Evolutionary conservation across 1,140 invertebrate species (phyloP).

Genomic region (Bombus vancouverensis): DNA sequence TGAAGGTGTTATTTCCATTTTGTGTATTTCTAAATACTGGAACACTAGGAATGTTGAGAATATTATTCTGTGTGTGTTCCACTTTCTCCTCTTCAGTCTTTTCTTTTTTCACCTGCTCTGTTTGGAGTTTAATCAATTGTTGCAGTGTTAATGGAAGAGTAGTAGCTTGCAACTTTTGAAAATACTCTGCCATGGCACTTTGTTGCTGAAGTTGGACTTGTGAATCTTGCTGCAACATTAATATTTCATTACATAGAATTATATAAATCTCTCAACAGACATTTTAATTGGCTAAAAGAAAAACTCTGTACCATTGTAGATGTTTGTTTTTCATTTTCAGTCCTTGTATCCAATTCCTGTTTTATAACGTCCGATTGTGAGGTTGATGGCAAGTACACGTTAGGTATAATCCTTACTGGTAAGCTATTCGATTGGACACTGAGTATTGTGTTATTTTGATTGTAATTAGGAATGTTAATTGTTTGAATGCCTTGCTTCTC

Average conservation of each 20-base stretch:
- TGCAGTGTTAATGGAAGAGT: conserved; percentile 78
- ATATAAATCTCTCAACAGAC: not conserved
- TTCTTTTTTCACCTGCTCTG: conserved; percentile 77
- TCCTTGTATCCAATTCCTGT: conserved; percentile 62
- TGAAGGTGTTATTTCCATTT: conserved; percentile 72
- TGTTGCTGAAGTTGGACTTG: conserved; percentile 72
- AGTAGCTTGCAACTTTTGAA: conserved; percentile 80
- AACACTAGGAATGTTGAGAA: conserved; percentile 80
- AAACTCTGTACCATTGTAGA: conserved; percentile 40
- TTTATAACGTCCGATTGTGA: conserved; percentile 72
- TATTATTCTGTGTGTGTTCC: conserved; percentile 78
- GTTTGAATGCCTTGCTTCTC: conserved; percentile 78
- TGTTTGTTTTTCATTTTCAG: conserved; percentile 52
- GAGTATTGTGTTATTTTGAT: conserved; percentile 75
- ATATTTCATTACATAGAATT: not conserved
- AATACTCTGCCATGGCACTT: conserved; percentile 79
- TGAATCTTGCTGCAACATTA: conserved; percentile 61
- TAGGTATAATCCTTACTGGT: conserved; percentile 76
- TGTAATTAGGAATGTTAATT: conserved; percentile 80
- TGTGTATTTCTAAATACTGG: conserved; percentile 77
- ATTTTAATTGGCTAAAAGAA: not conserved
- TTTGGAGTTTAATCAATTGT: conserved; percentile 79
- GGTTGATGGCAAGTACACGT: conserved; percentile 70
- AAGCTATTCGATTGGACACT: conserved; percentile 74
- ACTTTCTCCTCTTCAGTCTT: conserved; percentile 74